A percentile compares a stretch with the other conserved stretches of the same genome.
These are phyloP conservation scores for Plusia festucae DNA, from an alignment of 2,888 invertebrate species.

Conservation along the genomic window DNA sequence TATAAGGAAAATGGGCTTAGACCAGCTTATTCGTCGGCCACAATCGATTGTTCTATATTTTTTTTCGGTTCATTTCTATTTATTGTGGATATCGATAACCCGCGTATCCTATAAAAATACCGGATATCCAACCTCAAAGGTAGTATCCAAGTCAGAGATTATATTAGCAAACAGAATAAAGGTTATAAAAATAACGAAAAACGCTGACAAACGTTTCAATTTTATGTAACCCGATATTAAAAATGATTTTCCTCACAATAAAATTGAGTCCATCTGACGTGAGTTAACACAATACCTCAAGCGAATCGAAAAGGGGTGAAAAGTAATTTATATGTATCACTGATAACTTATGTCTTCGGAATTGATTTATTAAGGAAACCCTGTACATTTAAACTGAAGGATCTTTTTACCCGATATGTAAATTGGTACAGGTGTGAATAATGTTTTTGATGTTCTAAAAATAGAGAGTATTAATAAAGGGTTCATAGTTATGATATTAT, in stretches of 20 bases:
- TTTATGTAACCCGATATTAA: slow-evolving; percentile 7
- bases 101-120: background rate
- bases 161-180: background rate
- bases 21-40: too few species aligned
- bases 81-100: too few species aligned
- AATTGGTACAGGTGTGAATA: slow-evolving; percentile 42
- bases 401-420: slow-evolving; percentile 22
- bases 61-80: too few species aligned
- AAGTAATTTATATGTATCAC: slow-evolving; percentile 22
- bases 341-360: slow-evolving; percentile 26
- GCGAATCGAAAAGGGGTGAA: slow-evolving; percentile 12
- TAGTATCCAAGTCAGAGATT: background rate
- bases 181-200: background rate
- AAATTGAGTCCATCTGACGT: background rate
- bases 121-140: background rate
- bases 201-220: background rate
- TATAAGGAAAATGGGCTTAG: too few species aligned
- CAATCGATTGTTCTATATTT: too few species aligned
- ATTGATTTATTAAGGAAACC: slow-evolving; percentile 29
- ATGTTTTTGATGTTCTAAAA: slow-evolving; percentile 22
- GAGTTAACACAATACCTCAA: slow-evolving; percentile 7
- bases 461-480: slow-evolving; percentile 13
- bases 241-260: slow-evolving; percentile 2
- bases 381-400: slow-evolving; percentile 18
- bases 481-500: too few species aligned